These are phyloP conservation scores for Leucoptera coffeella DNA, from an alignment of 2,888 invertebrate species.

Conservation along the genomic window DNA sequence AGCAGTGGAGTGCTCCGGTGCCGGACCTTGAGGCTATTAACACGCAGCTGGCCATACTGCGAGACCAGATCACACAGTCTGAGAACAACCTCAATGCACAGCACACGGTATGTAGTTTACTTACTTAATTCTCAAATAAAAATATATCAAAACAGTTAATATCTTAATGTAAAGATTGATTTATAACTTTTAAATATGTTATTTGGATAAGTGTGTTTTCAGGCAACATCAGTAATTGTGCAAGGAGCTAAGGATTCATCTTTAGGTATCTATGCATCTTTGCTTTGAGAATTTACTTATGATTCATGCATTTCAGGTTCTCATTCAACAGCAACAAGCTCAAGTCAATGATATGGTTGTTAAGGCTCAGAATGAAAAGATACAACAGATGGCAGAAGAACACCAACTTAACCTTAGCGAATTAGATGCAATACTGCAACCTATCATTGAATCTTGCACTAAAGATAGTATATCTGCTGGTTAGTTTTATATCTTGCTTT, in stretches of 20 bases:
- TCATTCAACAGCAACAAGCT: constrained; percentile 86
- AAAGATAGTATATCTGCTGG: constrained; percentile 96
- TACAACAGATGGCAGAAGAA: constrained; percentile 72
- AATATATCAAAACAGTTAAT: constrained; percentile 31
- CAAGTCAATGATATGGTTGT: constrained; percentile 78
- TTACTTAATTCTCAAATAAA: too few species aligned
- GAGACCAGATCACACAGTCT: constrained; percentile 92
- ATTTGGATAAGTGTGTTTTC: too few species aligned
- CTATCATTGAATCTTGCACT: constrained; percentile 94
- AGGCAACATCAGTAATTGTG: too few species aligned
- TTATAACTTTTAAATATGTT: too few species aligned
- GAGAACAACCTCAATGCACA: constrained; percentile 95
- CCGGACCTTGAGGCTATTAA: constrained; percentile 54
- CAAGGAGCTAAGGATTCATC: too few species aligned
- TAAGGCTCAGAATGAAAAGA: constrained; percentile 68
- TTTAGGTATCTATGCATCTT: too few species aligned
- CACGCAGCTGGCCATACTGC: constrained; percentile 74
- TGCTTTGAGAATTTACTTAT: too few species aligned
- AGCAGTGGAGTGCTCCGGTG: constrained; percentile 38
- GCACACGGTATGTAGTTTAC: constrained; percentile 70
- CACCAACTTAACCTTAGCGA: constrained; percentile 75
- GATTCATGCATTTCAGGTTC: constrained; percentile 65
- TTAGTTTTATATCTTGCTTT: too few species aligned
- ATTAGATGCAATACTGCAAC: constrained; percentile 79
- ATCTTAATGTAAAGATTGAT: too few species aligned